Percentiles rank a stretch among this genome's conserved stretches.
These are phyloP conservation scores for Sitta carolinensis DNA, from an alignment of 2,797 vertebrate species.

Conservation along the genomic window DNA sequence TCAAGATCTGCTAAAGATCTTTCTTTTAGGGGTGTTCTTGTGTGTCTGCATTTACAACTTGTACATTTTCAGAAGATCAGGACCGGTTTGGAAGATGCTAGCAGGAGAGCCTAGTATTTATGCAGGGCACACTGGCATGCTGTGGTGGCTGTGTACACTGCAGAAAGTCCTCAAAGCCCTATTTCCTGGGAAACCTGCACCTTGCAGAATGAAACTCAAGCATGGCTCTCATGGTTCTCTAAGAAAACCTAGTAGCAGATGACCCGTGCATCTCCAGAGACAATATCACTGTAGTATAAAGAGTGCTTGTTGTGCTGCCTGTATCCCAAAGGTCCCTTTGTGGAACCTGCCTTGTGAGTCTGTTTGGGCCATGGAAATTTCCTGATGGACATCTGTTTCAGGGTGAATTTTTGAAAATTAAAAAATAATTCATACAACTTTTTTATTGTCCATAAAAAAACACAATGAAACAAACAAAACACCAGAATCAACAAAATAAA, in stretches of 20 bases:
- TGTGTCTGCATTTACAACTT: not conserved
- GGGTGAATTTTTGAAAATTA: not conserved
- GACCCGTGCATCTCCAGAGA: not conserved
- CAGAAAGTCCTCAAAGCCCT: not conserved
- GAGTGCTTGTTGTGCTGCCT: not conserved
- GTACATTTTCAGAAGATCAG: not conserved
- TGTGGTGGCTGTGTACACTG: accelerated
- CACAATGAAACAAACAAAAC: not conserved
- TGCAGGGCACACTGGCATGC: not conserved
- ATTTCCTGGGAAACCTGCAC: not conserved
- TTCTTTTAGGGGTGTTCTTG: not conserved
- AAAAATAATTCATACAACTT: not conserved
- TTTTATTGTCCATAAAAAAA: not conserved
- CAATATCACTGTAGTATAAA: not conserved
- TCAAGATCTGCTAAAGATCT: not conserved
- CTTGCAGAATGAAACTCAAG: not conserved
- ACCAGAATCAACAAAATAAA: not conserved
- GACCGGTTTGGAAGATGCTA: not conserved
- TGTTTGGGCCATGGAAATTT: not conserved
- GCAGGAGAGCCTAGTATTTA: not conserved
- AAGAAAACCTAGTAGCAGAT: not conserved
- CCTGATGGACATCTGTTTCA: not conserved
- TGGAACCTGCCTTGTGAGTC: not conserved
- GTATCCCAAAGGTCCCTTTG: not conserved
- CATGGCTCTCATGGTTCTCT: not conserved